Base-by-base conservation (phyloP, 2,113 vertebrate species). In the Apeltes quadracus region DNA sequence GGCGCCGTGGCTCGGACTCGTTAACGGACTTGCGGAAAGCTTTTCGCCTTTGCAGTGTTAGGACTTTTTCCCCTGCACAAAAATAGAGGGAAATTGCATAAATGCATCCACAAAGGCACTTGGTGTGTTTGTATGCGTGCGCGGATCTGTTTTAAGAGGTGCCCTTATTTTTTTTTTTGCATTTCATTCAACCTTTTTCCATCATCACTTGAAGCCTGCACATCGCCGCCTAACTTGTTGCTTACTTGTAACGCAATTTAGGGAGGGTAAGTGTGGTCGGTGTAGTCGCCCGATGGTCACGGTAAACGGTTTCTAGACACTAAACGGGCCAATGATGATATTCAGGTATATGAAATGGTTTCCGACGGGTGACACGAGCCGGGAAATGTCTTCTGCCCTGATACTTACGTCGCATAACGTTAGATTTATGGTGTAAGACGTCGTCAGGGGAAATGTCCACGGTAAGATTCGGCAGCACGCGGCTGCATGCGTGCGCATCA, bases 171-270 rank as follows among this genome's bases (percentile, higher is more conserved):
- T 44, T 18, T 44, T 16, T 46, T 7, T 22, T 67, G 41, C 27
- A 16, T 67, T 54, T 54, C 7, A 15, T 7, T 56, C 15, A n/a
- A 18, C 16, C 16, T 15, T 22, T 39, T 39, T 39, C 38, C 3
- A 12, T 77, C 16, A 41, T 20, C 13, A 41, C 55, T 69, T 44
- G 16, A 57, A 61, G 56, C 43, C 39, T 72, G 54, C 43, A 10
- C 55, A 65, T 59, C 32, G 13, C 3, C 69, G 11, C 11, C 2
- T 76, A 90, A 91, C 88, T 91, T 91, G 88, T 89, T 89, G 90
- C 84, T n/a, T 86, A 87, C 83, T 89, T 86, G 61, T 18, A 55
- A 4, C 67, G 65, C 46, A 67, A 77, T 84, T 82, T 71, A 71
- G 57, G 9, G 71, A 48, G 38, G 43, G 20, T 72, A 39, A 48